phyloP scores from a whole-genome alignment of 2,888 invertebrate genomes.

The Drosophila leonis region DNA sequence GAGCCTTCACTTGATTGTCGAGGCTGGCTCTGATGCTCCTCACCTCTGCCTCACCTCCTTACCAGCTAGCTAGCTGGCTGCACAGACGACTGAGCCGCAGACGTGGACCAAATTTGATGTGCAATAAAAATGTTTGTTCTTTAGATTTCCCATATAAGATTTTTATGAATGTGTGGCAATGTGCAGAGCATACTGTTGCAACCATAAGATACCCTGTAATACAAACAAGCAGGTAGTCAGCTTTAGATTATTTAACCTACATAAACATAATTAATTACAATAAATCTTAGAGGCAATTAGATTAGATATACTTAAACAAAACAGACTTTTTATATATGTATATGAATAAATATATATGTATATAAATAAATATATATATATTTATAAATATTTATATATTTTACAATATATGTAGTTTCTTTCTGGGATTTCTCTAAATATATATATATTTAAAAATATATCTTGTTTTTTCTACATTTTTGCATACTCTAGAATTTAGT shows the following conservation, averaged over 20 bases:
- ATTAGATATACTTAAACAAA: too few species aligned
- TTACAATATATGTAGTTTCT: not conserved
- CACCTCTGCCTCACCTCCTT: not conserved
- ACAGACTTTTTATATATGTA: not conserved
- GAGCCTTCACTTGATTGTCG: conserved; percentile 38
- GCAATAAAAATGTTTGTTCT: conserved; percentile 72
- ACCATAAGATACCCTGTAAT: conserved; percentile 25
- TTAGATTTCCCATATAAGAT: conserved; percentile 51
- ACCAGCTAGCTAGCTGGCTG: not conserved
- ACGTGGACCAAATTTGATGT: conserved; percentile 60
- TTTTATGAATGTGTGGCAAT: conserved; percentile 34
- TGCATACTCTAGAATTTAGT: not conserved
- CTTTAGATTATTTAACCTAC: not conserved
- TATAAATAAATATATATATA: not conserved
- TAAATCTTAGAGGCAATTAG: too few species aligned
- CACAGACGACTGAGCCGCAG: conserved; percentile 54
- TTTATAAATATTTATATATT: not conserved
- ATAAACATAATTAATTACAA: not conserved
- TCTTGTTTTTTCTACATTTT: not conserved
- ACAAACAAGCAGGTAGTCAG: not conserved
- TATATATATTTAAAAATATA: not conserved
- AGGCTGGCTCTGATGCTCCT: not conserved
- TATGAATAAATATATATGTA: not conserved
- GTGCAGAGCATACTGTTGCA: not conserved
- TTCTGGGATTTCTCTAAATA: too few species aligned